Conservation (phyloP, 2,888 invertebrate species). For the Ormyrus thymus region DNA sequence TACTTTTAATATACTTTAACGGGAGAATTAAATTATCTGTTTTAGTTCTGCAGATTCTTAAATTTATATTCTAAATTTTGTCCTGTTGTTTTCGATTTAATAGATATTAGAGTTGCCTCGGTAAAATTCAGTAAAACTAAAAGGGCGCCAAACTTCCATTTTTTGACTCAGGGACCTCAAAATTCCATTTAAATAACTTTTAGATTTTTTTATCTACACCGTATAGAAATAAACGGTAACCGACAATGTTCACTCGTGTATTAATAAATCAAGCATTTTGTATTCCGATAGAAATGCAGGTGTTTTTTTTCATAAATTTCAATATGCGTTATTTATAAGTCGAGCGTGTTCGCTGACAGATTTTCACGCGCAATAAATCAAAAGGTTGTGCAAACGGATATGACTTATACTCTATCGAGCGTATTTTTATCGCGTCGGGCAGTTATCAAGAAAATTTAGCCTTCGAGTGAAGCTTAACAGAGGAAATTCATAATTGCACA, state of each 20-base stretch:
- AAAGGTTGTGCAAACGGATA: constrained; percentile 1
- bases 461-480: no score
- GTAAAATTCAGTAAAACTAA: no score
- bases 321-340: background rate
- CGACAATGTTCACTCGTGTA: background rate
- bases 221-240: background rate
- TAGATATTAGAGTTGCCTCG: no score
- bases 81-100: no score
- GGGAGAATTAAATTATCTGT: no score
- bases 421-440: background rate
- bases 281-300: background rate
- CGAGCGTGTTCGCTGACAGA: background rate
- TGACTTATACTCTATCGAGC: background rate
- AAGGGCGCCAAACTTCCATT: no score
- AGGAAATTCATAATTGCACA: background rate
- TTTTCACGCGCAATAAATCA: constrained; percentile 23
- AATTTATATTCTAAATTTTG: no score
- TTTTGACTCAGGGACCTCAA: no score
- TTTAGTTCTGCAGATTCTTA: no score
- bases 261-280: constrained; percentile 14
- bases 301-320: background rate
- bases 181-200: no score
- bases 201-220: background rate
- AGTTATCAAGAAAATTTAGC: background rate
- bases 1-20: no score